phyloP scores from a whole-genome alignment of 2,797 vertebrate species.

The Enteromius argenteus region DNA sequence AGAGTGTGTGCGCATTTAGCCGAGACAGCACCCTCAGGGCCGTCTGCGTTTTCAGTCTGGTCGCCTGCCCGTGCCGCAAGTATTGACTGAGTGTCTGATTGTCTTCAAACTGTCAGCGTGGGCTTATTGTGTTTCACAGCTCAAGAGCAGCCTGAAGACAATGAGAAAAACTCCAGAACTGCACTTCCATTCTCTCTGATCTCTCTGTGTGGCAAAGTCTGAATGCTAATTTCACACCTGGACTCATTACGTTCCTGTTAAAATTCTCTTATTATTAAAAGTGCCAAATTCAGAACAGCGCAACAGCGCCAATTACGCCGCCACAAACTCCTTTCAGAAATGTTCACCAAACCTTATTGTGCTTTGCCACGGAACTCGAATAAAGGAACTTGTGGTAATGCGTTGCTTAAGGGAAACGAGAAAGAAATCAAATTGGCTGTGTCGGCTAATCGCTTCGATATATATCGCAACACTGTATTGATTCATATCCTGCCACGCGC shows the following conservation, averaged over 20 bases:
- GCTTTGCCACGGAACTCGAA: neutral
- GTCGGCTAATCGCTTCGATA: conserved; percentile 59
- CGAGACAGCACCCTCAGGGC: conserved; percentile 39
- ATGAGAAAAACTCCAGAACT: conserved; percentile 19
- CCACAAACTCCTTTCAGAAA: conserved; percentile 10
- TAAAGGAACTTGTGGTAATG: conserved; percentile 47
- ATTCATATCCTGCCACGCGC: conserved; percentile 56
- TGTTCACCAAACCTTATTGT: neutral
- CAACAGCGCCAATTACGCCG: conserved; percentile 36
- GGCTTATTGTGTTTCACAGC: conserved; percentile 47
- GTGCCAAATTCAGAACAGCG: conserved; percentile 55
- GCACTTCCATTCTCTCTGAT: neutral
- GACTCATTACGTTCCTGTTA: conserved; percentile 62
- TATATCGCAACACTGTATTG: conserved; percentile 65
- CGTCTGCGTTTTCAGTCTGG: conserved; percentile 37
- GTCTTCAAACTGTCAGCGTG: conserved; percentile 45
- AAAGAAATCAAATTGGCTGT: conserved; percentile 51
- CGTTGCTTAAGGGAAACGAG: neutral
- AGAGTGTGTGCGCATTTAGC: conserved; percentile 26
- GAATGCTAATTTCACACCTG: conserved; percentile 71
- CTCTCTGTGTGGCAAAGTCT: neutral
- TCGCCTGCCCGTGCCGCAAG: conserved; percentile 41
- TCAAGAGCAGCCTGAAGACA: conserved; percentile 44
- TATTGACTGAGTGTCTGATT: conserved; percentile 55
- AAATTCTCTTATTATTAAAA: conserved; percentile 35